Evolutionary conservation across 2,113 vertebrate species (phyloP), one percentile per base, ranked within the genome.

Genomic region (Spermophilus dauricus): DNA sequence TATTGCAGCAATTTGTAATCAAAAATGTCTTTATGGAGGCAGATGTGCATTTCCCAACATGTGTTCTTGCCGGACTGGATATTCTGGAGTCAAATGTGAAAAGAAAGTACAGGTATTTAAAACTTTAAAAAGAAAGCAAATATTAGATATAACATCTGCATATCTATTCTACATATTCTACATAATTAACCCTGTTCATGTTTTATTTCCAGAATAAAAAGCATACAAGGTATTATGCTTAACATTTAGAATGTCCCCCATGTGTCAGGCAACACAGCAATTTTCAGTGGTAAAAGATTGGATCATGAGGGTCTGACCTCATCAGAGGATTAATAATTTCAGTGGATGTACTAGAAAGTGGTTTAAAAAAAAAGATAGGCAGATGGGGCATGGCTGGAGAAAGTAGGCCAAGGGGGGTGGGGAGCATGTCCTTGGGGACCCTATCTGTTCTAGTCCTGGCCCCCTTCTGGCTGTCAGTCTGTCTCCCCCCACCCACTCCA

Each of bases 21-120:
- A 96, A 95, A 99, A 98, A 39, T 99, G 99, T 91, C 98, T 99
- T 86, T 99, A 99, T 39, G 99, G 99, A 92, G 99, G 99, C 26
- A 98, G 98, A 63, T 99, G 99, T 63, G 97, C 99, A 14, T 98
- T 98, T 80, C 99, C 99, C 0, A 99, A 99, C 3, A 97, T 99
- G 82, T 99, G 99, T 84, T 98, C 98, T 86, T 99, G 99, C 95
- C 99, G 98, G 16, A 97, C 96, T 95, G 99, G 99, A 76, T 99
- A 99, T 97, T 98, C 98, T 24, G 99, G 99, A 95, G 91, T 98
- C 61, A 98, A 97, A 90, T 99, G 99, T 96, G 98, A 98, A 69
- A 95, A 98, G 86, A 99, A 99, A 99, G 94, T 95, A 92, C 98
- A 98, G 98, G 98, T 99, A 98, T 0, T 0, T 84, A 39, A 63